phyloP scores from a whole-genome alignment of 1,140 invertebrate genomes.

The Trichomalopsis sarcophagae region DNA sequence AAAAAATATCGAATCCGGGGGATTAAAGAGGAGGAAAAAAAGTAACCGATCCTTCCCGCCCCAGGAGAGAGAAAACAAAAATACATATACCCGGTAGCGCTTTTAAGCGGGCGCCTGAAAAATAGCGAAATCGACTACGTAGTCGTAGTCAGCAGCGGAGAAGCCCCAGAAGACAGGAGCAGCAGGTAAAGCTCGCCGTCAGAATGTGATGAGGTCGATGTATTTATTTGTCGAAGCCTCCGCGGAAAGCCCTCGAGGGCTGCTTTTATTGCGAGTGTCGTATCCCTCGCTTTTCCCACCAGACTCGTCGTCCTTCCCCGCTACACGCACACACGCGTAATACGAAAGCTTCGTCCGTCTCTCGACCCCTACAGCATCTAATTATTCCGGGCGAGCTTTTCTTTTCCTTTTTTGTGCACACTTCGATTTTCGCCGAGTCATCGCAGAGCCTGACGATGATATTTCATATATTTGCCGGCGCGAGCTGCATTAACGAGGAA shows the following conservation, averaged over 20 bases:
- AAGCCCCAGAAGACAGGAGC: background rate
- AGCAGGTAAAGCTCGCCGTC: slow-evolving; percentile 22
- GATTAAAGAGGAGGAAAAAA: background rate
- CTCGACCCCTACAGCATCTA: background rate
- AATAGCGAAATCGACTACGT: background rate
- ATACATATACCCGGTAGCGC: background rate
- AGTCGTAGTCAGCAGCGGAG: no score
- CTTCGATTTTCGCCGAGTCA: background rate
- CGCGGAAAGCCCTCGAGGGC: slow-evolving; percentile 53
- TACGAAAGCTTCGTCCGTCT: background rate
- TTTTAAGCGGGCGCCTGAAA: background rate
- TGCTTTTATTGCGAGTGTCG: slow-evolving; percentile 59
- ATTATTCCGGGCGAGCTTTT: background rate
- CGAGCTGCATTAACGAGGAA: background rate
- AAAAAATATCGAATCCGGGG: background rate
- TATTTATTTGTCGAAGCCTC: slow-evolving; percentile 60
- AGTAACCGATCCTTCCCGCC: background rate
- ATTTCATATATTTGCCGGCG: background rate
- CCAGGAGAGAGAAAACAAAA: background rate
- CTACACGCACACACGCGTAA: background rate
- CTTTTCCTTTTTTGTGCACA: background rate
- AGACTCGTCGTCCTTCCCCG: background rate
- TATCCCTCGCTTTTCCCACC: slow-evolving; percentile 45
- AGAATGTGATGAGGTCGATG: slow-evolving; percentile 53
- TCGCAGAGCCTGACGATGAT: background rate